Conservation (phyloP, 2,113 vertebrate genomes). For the Mirza zaza region DNA sequence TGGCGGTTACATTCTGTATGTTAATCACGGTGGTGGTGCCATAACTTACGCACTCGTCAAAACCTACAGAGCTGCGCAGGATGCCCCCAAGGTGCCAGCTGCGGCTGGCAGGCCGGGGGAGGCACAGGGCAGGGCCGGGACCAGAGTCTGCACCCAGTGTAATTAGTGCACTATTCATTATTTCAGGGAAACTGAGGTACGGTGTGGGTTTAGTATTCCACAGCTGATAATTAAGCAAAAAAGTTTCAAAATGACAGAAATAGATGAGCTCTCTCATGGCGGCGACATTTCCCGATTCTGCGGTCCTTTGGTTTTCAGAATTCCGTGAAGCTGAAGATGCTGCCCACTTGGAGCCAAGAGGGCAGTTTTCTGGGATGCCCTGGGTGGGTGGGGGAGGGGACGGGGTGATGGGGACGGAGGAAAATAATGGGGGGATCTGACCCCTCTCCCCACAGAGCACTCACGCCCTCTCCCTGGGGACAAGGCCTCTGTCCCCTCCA, state of each 20-base stretch:
- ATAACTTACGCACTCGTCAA: background rate
- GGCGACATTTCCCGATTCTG: background rate
- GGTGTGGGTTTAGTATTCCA: background rate
- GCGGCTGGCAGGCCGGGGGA: background rate
- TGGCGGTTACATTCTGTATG: background rate
- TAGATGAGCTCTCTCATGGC: background rate
- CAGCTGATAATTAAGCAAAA: constrained; percentile 17
- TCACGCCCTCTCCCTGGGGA: constrained; percentile 38
- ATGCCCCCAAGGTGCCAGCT: background rate
- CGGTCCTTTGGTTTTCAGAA: background rate
- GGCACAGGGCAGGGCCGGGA: background rate
- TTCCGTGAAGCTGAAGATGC: background rate
- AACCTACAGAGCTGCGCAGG: background rate
- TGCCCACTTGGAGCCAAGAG: background rate
- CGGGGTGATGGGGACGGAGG: background rate
- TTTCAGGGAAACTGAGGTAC: background rate
- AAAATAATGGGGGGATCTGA: constrained; percentile 45
- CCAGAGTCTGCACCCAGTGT: background rate
- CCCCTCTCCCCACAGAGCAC: constrained; percentile 55
- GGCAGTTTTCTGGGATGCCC: background rate
- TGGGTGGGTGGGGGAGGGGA: background rate
- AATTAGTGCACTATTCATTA: background rate
- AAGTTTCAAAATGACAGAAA: background rate
- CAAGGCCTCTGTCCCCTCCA: constrained; percentile 56
- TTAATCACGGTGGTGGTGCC: background rate